Conservation (phyloP, 2,888 invertebrate genomes). For the Lagria hirta region DNA sequence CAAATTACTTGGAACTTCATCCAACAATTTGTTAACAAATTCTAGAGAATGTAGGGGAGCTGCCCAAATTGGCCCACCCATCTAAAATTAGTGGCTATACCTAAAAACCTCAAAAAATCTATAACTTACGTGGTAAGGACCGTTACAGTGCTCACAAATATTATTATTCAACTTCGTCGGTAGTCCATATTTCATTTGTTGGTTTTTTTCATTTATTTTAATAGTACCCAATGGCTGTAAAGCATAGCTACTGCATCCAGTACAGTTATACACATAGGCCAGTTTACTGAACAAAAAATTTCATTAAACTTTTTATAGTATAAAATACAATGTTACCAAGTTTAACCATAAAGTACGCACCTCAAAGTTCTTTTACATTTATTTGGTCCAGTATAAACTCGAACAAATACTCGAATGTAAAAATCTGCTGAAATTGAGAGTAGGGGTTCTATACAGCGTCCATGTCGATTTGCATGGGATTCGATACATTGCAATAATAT, state of each 20-base stretch:
- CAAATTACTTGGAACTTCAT: constrained; percentile 54
- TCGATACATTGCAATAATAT: constrained; percentile 90
- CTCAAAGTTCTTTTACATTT: constrained; percentile 85
- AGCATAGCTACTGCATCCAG: constrained; percentile 80
- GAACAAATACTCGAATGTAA: constrained; percentile 92
- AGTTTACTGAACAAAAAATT: constrained; percentile 65
- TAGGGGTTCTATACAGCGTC: constrained; percentile 87
- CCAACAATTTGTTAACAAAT: constrained; percentile 73
- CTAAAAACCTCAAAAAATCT: constrained; percentile 1
- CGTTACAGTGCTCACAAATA: constrained; percentile 75
- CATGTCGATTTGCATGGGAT: constrained; percentile 88
- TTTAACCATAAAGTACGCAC: constrained; percentile 51
- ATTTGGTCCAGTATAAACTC: constrained; percentile 74
- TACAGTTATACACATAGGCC: constrained; percentile 86
- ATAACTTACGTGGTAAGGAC: constrained; percentile 68
- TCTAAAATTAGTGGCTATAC: constrained; percentile 52
- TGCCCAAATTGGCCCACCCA: constrained; percentile 95
- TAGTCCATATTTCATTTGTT: constrained; percentile 64
- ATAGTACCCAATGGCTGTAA: constrained; percentile 75
- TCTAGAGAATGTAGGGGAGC: constrained; percentile 77
- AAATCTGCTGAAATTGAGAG: constrained; percentile 94
- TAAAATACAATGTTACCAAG: not conserved
- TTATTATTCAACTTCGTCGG: constrained; percentile 68
- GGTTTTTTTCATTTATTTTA: constrained; percentile 61
- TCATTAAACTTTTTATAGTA: constrained; percentile 1